Evolutionary conservation across 1,140 invertebrate genomes (phyloP).

Genomic region (Tetragnatha versicolor): DNA sequence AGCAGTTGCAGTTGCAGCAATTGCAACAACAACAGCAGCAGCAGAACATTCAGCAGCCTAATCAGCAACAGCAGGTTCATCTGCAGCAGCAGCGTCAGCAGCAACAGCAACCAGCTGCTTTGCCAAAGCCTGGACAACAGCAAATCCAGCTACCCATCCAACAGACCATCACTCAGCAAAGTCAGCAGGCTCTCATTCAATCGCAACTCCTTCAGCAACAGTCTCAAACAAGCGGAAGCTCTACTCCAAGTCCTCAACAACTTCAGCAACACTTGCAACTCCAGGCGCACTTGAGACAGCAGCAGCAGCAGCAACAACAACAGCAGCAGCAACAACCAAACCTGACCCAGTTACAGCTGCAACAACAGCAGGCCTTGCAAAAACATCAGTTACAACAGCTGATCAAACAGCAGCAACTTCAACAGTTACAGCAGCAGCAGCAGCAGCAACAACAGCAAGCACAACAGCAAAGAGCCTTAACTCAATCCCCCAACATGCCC

Average conservation of each 20-base stretch:
- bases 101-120: conserved; percentile 44
- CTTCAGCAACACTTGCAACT: conserved; percentile 23
- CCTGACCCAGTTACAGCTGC: conserved; percentile 35
- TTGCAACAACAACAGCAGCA: conserved; percentile 64
- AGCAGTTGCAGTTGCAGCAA: conserved; percentile 24
- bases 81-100: conserved; percentile 55
- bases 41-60: conserved; percentile 52
- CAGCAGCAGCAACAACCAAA: conserved; percentile 58
- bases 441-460: conserved; percentile 26
- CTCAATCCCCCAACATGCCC: conserved; percentile 45
- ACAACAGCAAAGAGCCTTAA: conserved; percentile 24
- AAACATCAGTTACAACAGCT: conserved; percentile 23
- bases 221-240: too few relatives aligned
- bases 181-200: conserved; percentile 19
- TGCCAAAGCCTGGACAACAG: conserved; percentile 27
- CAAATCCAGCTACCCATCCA: conserved; percentile 55
- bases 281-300: conserved; percentile 44
- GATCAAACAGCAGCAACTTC: conserved; percentile 46
- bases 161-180: not conserved
- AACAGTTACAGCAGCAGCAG: conserved; percentile 35
- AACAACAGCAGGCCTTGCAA: conserved; percentile 40
- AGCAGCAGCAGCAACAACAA: conserved; percentile 58
- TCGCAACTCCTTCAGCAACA: conserved; percentile 36
- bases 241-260: not conserved
- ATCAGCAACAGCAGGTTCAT: conserved; percentile 56